These are phyloP conservation scores for Monoplex corrugatus DNA, from an alignment of 2,888 invertebrate genomes.

Conservation along the genomic window DNA sequence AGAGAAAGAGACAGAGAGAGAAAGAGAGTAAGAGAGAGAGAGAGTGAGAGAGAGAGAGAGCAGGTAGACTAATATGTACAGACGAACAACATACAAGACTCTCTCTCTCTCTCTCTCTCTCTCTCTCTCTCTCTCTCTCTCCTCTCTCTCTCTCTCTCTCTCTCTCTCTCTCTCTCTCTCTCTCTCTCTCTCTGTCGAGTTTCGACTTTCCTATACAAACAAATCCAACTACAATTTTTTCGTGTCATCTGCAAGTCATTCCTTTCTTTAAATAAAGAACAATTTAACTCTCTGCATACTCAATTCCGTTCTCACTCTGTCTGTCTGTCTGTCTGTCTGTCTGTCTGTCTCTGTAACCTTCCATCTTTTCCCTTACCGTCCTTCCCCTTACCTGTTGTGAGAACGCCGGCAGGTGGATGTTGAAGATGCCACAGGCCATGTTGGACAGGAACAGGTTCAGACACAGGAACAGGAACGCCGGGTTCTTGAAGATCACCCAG, in stretches of 20 bases:
- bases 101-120: neutral
- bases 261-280: too few relatives aligned
- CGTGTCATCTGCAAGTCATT: too few relatives aligned
- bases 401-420: slow-evolving; percentile 55
- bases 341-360: neutral
- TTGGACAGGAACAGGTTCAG: slow-evolving; percentile 51
- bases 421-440: slow-evolving; percentile 52
- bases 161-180: neutral
- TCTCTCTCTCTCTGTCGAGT: neutral
- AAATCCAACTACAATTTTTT: too few relatives aligned
- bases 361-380: neutral
- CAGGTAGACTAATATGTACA: too few relatives aligned
- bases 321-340: neutral
- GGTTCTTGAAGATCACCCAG: slow-evolving; percentile 10
- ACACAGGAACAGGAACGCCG: slow-evolving; percentile 49
- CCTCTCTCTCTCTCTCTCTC: neutral
- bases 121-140: neutral
- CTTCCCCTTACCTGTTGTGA: slow-evolving; percentile 25
- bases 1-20: too few relatives aligned
- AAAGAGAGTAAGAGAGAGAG: too few relatives aligned
- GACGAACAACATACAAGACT: too few relatives aligned
- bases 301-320: neutral
- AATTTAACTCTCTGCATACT: too few relatives aligned
- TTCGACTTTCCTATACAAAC: too few relatives aligned
- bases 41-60: too few relatives aligned